phyloP scores from a whole-genome alignment of 2,113 vertebrate species.

The Gracilinanus agilis region DNA sequence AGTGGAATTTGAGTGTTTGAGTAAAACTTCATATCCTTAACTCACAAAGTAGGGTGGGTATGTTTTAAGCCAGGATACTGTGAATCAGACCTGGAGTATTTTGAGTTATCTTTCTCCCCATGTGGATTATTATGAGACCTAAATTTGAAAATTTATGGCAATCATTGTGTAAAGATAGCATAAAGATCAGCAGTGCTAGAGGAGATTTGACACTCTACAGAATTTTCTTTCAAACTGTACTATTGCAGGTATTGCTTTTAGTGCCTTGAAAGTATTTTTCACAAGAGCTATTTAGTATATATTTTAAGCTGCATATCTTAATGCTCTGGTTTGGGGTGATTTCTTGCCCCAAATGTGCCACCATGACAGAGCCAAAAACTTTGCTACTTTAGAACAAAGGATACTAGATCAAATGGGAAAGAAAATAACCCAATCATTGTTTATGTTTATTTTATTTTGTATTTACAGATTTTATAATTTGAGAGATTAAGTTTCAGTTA shows the following conservation, averaged over 20 bases:
- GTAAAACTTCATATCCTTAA: neutral
- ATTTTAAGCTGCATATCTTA: neutral
- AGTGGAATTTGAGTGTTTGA: neutral
- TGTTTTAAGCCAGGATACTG: neutral
- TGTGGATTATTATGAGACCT: neutral
- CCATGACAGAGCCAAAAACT: neutral
- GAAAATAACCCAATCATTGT: neutral
- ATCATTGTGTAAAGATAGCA: neutral
- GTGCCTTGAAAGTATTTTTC: no score
- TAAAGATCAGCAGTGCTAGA: neutral
- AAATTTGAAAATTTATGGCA: neutral
- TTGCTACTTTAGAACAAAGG: neutral
- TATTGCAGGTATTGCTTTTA: neutral
- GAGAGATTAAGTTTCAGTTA: neutral
- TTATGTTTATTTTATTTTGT: neutral
- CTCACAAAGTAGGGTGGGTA: neutral
- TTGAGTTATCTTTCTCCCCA: neutral
- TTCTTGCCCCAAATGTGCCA: neutral
- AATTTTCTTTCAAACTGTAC: neutral
- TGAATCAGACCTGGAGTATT: neutral
- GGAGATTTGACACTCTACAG: neutral
- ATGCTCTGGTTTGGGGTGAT: rapidly evolving
- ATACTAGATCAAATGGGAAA: neutral
- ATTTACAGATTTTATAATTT: neutral
- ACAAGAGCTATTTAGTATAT: no score